A percentile compares a stretch with the other conserved stretches of the same genome.
These are phyloP conservation scores for Syrrhaptes paradoxus DNA, from an alignment of 2,113 vertebrate species.

Conservation along the genomic window DNA sequence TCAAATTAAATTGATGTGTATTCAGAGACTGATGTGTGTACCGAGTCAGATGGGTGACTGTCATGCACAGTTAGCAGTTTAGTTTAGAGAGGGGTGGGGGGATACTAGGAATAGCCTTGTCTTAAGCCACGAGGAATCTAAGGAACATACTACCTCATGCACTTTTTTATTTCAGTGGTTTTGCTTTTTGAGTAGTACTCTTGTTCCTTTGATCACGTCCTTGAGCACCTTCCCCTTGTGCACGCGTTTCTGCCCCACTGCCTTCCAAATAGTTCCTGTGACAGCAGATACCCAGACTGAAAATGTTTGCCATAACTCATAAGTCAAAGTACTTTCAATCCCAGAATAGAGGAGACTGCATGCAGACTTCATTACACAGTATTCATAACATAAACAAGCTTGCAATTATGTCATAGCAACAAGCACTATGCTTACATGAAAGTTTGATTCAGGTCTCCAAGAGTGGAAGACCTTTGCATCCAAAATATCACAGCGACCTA, in stretches of 20 bases:
- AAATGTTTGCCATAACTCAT: slow-evolving; percentile 65
- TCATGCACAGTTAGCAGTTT: background rate
- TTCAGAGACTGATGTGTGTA: background rate
- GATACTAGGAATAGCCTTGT: background rate
- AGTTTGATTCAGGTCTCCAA: slow-evolving; percentile 57
- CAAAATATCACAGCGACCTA: slow-evolving; percentile 66
- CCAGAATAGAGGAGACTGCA: slow-evolving; percentile 61
- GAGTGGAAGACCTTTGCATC: slow-evolving; percentile 59
- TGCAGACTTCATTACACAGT: slow-evolving; percentile 48
- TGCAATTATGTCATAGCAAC: slow-evolving; percentile 70
- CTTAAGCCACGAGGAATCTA: background rate
- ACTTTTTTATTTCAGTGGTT: background rate
- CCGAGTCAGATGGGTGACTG: background rate
- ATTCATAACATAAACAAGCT: slow-evolving; percentile 64
- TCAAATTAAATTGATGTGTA: background rate
- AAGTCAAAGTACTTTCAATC: slow-evolving; percentile 64
- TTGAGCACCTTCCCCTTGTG: slow-evolving; percentile 28
- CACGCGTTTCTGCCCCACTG: slow-evolving; percentile 1
- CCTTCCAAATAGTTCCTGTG: slow-evolving; percentile 25
- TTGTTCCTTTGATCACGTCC: slow-evolving; percentile 5
- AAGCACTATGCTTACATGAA: slow-evolving; percentile 47
- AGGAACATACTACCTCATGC: background rate
- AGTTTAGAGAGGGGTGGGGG: background rate
- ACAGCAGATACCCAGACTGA: slow-evolving; percentile 55
- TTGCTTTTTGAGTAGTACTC: slow-evolving; percentile 5